Conservation (phyloP, 2,797 vertebrate species). For the Phyllotis vaccarum region DNA sequence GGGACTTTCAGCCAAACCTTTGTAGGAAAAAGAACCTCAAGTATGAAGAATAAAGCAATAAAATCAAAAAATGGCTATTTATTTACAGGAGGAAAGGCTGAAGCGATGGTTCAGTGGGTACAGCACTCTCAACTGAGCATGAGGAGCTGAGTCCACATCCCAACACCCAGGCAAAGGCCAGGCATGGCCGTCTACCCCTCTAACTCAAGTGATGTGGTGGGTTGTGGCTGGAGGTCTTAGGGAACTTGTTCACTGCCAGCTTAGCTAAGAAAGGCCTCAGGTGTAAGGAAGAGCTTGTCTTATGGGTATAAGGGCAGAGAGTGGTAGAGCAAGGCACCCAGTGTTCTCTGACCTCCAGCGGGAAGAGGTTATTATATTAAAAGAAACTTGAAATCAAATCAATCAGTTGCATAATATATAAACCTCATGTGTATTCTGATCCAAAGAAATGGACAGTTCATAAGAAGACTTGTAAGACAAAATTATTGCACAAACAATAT, state of each 20-base stretch:
- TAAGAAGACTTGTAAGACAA: neutral
- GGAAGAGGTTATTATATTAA: neutral
- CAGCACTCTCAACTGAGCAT: neutral
- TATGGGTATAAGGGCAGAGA: neutral
- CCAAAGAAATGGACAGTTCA: neutral
- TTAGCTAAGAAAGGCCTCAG: neutral
- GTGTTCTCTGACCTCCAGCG: no score
- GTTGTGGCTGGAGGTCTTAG: neutral
- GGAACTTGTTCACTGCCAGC: no score
- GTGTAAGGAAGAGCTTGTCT: neutral
- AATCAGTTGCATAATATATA: neutral
- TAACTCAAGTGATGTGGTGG: neutral
- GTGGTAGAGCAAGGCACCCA: neutral
- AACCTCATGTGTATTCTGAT: neutral
- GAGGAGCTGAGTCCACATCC: neutral
- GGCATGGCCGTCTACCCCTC: neutral
- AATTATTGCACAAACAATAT: neutral
- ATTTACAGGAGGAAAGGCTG: neutral
- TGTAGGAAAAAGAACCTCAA: neutral
- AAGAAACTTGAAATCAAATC: conserved; percentile 24
- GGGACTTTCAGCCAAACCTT: neutral
- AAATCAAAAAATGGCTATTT: neutral
- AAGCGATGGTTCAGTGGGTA: neutral
- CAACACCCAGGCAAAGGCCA: neutral
- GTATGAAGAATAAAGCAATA: neutral